Evolutionary conservation across 2,888 invertebrate genomes (phyloP), one percentile per base, ranked within the genome.

Genomic region (Eupithecia inturbata): DNA sequence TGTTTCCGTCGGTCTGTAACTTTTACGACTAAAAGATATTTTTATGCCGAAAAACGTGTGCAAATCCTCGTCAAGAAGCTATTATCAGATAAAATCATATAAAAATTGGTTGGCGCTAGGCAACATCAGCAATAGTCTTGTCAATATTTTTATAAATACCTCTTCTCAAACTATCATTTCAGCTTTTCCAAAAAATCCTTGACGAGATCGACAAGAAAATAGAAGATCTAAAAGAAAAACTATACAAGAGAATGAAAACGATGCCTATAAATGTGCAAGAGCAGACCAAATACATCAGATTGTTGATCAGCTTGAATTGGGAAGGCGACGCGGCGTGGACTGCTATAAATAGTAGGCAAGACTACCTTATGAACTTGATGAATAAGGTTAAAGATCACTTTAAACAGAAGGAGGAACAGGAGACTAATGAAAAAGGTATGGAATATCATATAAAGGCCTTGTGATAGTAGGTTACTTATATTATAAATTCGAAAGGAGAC

Each of bases 311-410:
- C 79, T 78, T 95, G 72, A 93, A 93, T 76, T 95, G 95, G 94
- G 91, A 92, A 6, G 97, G 97, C 10, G 99, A 99, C 92, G 98
- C 99, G 1, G 99, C 99, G 0, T 99, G 99, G 99, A 97, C 98
- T 79, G 99, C 99, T 5, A 97, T 99, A 79, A 96, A 95, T 67
- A 96, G 97, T 77, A 97, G 98, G 78, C 97, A 97, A 76, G 96
- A 97, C 70, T 98, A 98, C 91, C 95, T 99, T 14, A 95, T 96
- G 82, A 94, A 92, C 75, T 95, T 96, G 62, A 93, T 97, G 87
- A 96, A 91, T 88, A 95, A 87, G 95, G 97, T 92, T 89, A 96
- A 90, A 94, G 96, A 89, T 92, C 96, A 90, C 93, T 97, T 92
- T 92, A 96, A 92, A 81, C 95, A 91, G 76, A 92, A 91, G 64